Conservation (phyloP, 1,140 invertebrate genomes). For the Aphidius gifuensis region DNA sequence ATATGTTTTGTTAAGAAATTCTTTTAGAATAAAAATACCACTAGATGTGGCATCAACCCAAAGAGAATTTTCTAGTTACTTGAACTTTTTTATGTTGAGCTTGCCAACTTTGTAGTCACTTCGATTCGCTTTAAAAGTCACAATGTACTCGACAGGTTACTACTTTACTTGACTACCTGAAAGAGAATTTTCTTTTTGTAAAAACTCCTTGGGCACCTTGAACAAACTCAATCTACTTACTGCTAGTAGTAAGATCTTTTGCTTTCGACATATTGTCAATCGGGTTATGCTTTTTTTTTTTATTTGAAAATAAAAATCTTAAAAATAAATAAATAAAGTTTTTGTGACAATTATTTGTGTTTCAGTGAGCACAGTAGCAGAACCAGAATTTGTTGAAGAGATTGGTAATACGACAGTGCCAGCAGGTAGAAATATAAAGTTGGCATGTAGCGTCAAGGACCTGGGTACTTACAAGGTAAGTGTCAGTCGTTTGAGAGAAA, state of each 20-base stretch:
- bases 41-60: constrained; percentile 38
- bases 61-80: constrained; percentile 52
- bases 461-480: constrained; percentile 66
- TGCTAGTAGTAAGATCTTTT: too few species aligned
- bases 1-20: too few species aligned
- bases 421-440: constrained; percentile 79
- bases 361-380: constrained; percentile 52
- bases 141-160: constrained; percentile 15
- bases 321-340: too few species aligned
- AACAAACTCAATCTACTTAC: too few species aligned
- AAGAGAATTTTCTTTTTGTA: constrained; percentile 14
- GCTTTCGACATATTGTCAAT: too few species aligned
- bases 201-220: too few species aligned
- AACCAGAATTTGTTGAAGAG: constrained; percentile 64
- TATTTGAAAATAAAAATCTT: too few species aligned
- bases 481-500: neutral
- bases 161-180: constrained; percentile 27
- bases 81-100: constrained; percentile 27
- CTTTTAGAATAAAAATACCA: too few species aligned
- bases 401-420: constrained; percentile 68
- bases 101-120: constrained; percentile 46
- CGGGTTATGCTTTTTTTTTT: too few species aligned
- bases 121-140: constrained; percentile 47
- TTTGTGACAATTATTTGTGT: constrained; percentile 20
- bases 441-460: constrained; percentile 87